These are phyloP conservation scores for Pungitius pungitius DNA, from an alignment of 2,113 vertebrate species.

Conservation along the genomic window DNA sequence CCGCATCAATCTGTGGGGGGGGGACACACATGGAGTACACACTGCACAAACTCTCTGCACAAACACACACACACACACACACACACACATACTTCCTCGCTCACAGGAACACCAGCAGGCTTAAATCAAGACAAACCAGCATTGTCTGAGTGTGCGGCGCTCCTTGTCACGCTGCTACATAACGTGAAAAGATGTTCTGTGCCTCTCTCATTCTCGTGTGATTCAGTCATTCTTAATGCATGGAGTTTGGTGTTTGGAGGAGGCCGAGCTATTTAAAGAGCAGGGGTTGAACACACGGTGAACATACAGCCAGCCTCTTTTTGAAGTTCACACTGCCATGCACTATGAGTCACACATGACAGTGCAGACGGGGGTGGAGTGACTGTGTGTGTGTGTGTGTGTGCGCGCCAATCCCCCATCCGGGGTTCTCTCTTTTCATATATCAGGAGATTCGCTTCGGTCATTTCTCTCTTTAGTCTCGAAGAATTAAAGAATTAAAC, in stretches of 20 bases:
- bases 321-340: slow-evolving; percentile 77
- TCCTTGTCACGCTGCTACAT: slow-evolving; percentile 9
- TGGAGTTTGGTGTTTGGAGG: slow-evolving; percentile 69
- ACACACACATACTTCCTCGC: slow-evolving; percentile 16
- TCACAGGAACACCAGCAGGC: slow-evolving; percentile 18
- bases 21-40: slow-evolving; percentile 3
- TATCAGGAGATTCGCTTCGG: slow-evolving; percentile 49
- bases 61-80: slow-evolving; percentile 17
- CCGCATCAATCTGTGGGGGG: background rate
- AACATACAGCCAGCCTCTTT: slow-evolving; percentile 76
- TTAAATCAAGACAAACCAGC: slow-evolving; percentile 42
- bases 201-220: slow-evolving; percentile 69
- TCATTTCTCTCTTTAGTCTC: slow-evolving; percentile 43
- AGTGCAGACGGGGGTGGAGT: slow-evolving; percentile 73
- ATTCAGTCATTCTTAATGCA: slow-evolving; percentile 78
- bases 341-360: slow-evolving; percentile 78
- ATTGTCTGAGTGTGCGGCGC: slow-evolving; percentile 34
- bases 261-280: slow-evolving; percentile 78
- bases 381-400: slow-evolving; percentile 22
- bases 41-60: slow-evolving; percentile 5
- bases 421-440: slow-evolving; percentile 50
- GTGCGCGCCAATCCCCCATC: slow-evolving; percentile 22
- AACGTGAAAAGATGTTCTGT: slow-evolving; percentile 49
- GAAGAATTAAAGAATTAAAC: slow-evolving; percentile 23
- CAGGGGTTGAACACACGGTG: slow-evolving; percentile 69